A percentile compares a stretch with the other conserved stretches of the same genome.
Evolutionary conservation across 2,888 invertebrate species (phyloP).

Genomic region (Drosophila gaucha): DNA sequence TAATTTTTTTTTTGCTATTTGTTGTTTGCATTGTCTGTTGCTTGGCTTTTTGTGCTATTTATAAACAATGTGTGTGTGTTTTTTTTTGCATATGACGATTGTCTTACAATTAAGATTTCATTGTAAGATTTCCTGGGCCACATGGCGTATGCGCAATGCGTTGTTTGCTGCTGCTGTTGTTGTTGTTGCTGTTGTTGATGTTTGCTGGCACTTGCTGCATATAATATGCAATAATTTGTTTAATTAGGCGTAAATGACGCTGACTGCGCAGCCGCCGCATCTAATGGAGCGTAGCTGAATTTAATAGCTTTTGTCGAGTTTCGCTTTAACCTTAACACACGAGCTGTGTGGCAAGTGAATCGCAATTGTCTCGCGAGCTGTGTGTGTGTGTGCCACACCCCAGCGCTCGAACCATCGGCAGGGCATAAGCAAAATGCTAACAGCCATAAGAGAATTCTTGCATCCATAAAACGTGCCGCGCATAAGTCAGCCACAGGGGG

Average conservation of each 20-base stretch:
- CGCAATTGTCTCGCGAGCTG: constrained; percentile 26
- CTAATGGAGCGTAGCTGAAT: constrained; percentile 76
- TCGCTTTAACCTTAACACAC: constrained; percentile 63
- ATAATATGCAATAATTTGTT: constrained; percentile 77
- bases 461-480: constrained; percentile 60
- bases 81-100: constrained; percentile 50
- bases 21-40: constrained; percentile 51
- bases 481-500: constrained; percentile 40
- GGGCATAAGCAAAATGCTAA: too few relatives aligned
- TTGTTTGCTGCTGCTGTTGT: constrained; percentile 23
- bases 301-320: constrained; percentile 67
- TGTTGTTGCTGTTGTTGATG: constrained; percentile 28
- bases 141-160: constrained; percentile 63
- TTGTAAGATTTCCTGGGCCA: constrained; percentile 71
- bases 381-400: constrained; percentile 56
- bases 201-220: constrained; percentile 56
- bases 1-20: constrained; percentile 19
- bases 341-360: constrained; percentile 64
- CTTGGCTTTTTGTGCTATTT: constrained; percentile 56
- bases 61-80: constrained; percentile 52
- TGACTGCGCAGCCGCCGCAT: constrained; percentile 52
- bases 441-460: constrained; percentile 52
- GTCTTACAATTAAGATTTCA: constrained; percentile 75
- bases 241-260: constrained; percentile 79
- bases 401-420: constrained; percentile 12